Evolutionary conservation across 2,888 invertebrate species (phyloP), one percentile per base, ranked within the genome.

Genomic region (Salticus scenicus): DNA sequence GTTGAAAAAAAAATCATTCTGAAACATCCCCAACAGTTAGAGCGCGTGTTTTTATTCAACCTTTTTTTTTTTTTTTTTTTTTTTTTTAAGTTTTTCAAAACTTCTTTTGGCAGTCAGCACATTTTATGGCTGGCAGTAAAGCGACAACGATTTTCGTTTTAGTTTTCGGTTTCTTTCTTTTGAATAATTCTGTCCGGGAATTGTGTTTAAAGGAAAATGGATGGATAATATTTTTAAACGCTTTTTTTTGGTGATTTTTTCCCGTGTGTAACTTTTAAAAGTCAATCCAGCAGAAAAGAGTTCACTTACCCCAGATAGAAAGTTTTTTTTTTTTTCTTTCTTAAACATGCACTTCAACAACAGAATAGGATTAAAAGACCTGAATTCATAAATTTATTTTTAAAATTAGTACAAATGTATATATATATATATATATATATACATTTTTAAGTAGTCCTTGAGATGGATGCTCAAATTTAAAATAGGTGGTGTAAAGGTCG

Each of bases 191-290:
- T 81, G 82, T 77, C 83, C 77, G 77, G 76, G 77, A 83, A 73
- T 83, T 83, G 77, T 83, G 83, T 83, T 77, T 83, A 72, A 77
- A 42, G 71, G 37, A 67, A 77, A 83, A 83, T 83, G 83, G 77
- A 83, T 77, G 77, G 83, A 83, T 76, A 72, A 72, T 83, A 83
- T 83, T 83, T 83, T 83, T 83, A 83, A 77, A 77, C 77, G 67
- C 42, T 77, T 67, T 30, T 64, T 57, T 30, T 57, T 76, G 37
- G n/a, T 24, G 27, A 24, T 69, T 57, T 12, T 51, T 57, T 30
- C 10, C 37, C 10, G 37, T 10, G 4, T 37, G 7, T 37, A 10
- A 10, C 33, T 17, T 24, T 67, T 37, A 37, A 31, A 37, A 14
- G 41, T 20, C 33, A n/a, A 17, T 20, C 57, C 57, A 57, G 24